Base-by-base conservation (phyloP, 2,888 invertebrate species). In the Hemithea aestivaria region DNA sequence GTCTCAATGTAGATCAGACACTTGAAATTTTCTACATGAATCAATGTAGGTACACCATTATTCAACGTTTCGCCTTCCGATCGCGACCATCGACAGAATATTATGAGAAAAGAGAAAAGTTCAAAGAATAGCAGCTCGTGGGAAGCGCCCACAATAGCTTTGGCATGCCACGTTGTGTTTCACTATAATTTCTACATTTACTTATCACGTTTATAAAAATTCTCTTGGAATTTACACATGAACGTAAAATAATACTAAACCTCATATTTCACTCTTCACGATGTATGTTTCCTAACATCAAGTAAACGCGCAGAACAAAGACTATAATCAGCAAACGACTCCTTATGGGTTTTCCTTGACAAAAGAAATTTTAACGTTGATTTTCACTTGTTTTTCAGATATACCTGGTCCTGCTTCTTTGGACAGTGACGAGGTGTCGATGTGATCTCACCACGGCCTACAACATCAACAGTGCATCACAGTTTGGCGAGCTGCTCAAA, bases 21-120 rank as follows among this genome's bases (percentile, higher is more conserved):
- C 35, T 35, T 27, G 45, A 34, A 44, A 46, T 21, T 53, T 56
- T 56, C 53, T 55, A 45, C 40, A 58, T 8, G 42, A 56, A 53
- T 49, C 48, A 50, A 53, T 62, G 41, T 58, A 59, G 62, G 41
- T 58, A 59, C 56, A 63, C 56, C 52, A 54, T 59, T 63, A 64
- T 62, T 65, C 57, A 63, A 62, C 57, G 56, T 56, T 53, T 58
- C 52, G 58, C 64, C 76, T 77, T 75, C 73, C 73, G 77, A 77
- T 76, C 62, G 66, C 70, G 55, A 62, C 62, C 65, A 72, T 77
- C 66, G 67, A 66, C 58, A 58, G 58, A 59, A 63, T 64, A 65
- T 66, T 73, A 82, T 80, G 82, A 75, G 83, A 84, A 84, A 84
- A 85, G 83, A 85, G 85, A 85, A 84, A 85, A 78, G 80, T 76